These are phyloP conservation scores for Oncorhynchus gorbuscha DNA, from an alignment of 2,113 vertebrate genomes.

Conservation along the genomic window DNA sequence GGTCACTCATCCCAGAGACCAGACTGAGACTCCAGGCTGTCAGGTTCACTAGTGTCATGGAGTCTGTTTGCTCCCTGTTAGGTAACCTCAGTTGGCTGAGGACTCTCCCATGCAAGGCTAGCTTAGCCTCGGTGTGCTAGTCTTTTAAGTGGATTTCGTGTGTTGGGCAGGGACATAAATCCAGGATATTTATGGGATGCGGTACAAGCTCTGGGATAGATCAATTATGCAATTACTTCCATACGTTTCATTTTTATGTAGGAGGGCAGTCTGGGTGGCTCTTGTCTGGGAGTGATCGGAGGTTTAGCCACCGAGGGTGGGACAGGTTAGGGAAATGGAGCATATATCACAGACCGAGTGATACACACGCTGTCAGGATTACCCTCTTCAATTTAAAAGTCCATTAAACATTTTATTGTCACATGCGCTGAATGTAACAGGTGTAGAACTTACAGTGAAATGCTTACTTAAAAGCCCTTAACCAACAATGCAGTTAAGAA, in stretches of 20 bases:
- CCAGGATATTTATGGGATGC: conserved; percentile 72
- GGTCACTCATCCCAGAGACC: background rate
- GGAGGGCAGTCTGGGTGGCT: conserved; percentile 11
- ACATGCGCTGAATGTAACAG: conserved; percentile 34
- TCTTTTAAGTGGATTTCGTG: conserved; percentile 74
- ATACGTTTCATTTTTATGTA: conserved; percentile 19
- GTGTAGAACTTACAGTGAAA: conserved; percentile 47
- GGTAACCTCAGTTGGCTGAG: conserved; percentile 1
- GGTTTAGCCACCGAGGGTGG: conserved; percentile 18
- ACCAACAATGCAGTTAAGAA: too few species aligned
- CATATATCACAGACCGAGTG: conserved; percentile 26
- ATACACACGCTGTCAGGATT: conserved; percentile 18
- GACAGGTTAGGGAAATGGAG: conserved; percentile 10
- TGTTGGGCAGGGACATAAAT: conserved; percentile 65
- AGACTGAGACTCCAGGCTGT: background rate
- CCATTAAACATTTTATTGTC: background rate
- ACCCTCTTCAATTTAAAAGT: conserved; percentile 15
- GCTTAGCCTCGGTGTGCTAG: conserved; percentile 54
- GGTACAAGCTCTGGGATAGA: conserved; percentile 45
- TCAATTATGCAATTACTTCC: conserved; percentile 34
- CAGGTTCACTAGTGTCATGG: background rate
- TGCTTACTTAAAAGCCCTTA: conserved; percentile 20
- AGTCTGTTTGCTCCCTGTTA: conserved; percentile 4
- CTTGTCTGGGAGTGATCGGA: conserved; percentile 8
- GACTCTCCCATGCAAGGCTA: conserved; percentile 17